Percentiles rank a stretch among this genome's conserved stretches.
Conservation (phyloP, 2,797 vertebrate species). For the Esox masquinongy region DNA sequence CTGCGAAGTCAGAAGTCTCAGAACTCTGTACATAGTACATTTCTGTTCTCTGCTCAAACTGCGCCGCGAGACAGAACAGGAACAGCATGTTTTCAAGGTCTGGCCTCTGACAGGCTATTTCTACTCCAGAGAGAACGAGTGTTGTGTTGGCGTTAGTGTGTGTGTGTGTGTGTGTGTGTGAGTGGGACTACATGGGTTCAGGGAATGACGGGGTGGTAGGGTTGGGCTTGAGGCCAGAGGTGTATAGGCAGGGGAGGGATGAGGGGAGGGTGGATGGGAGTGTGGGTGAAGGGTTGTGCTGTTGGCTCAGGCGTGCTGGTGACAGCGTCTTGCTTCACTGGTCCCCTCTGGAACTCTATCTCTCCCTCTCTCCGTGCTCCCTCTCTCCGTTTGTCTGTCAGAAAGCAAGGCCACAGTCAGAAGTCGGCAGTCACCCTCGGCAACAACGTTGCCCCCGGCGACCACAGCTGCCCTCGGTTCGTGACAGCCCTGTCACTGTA, state of each 20-base stretch:
- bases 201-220: background rate
- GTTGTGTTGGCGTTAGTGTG: background rate
- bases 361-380: background rate
- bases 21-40: too few species aligned
- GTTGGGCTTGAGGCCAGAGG: conserved; percentile 37
- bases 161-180: conserved; percentile 31
- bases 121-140: background rate
- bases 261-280: conserved; percentile 51
- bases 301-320: background rate
- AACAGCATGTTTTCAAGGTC: background rate
- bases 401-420: background rate
- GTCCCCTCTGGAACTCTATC: background rate
- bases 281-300: background rate
- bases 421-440: background rate
- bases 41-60: too few species aligned
- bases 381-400: background rate
- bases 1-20: too few species aligned
- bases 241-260: background rate
- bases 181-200: background rate
- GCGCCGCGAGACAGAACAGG: too few species aligned
- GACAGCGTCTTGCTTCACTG: background rate
- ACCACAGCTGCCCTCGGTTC: background rate
- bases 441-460: background rate
- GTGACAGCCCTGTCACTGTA: background rate
- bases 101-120: background rate